Evolutionary conservation across 2,888 invertebrate species (phyloP), one percentile per base, ranked within the genome.

Genomic region (Ophion ventricosus): DNA sequence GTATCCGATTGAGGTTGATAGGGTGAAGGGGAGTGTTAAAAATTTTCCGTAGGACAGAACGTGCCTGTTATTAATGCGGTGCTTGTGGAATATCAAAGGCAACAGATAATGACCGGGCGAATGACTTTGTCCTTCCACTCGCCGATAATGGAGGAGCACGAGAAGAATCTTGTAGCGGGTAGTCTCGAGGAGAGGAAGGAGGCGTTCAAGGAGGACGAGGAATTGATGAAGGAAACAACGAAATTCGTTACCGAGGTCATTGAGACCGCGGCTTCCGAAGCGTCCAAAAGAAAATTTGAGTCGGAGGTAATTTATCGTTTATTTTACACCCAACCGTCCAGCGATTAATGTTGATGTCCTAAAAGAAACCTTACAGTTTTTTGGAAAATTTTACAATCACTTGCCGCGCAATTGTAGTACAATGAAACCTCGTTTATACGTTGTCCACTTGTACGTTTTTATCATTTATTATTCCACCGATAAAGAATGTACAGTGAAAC

Each of bases 231-330:
- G 86, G 94, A 94, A 87, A 94, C 94, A 1, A 93, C 92, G 43
- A 93, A 93, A 87, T 94, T 94, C 88, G 94, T 94, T 3, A 92
- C 92, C 83, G 94, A 94, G 80, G 93, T 94, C 78, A 93, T 94
- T 85, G 94, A 94, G 85, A 92, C 91, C 40, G 94, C 94, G 11
- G 91, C 93, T 66, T 90, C 92, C 56, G 94, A 94, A 85, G 94
- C 94, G 20, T 89, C 92, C 1, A 93, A 90, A 81, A 90, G 93
- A 86, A 92, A 91, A 85, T 82, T 87, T 49, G 88, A 90, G 29
- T 86, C 88, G 57, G 90, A 93, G 90, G 93, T 93, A 83, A 64
- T 40, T 49, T 49, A 2, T 14, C 17, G 14, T 11, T 49, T 0
- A 43, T 43, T 35, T 7, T 10, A 14, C 10, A 14, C 43, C 10